Evolutionary conservation across 2,888 invertebrate genomes (phyloP).

Genomic region (Parnassius glacialis): DNA sequence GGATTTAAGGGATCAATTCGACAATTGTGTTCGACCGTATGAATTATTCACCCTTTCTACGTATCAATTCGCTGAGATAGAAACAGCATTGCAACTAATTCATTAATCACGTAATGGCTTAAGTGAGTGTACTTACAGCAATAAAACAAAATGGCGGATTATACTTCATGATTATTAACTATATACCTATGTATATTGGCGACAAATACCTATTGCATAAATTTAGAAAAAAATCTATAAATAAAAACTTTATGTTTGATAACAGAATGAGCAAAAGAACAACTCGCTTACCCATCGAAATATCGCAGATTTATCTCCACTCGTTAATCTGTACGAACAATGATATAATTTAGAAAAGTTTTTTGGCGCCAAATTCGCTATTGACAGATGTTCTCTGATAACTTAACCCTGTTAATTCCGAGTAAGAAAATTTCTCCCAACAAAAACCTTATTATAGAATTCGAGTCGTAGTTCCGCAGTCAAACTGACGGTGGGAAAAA

Average conservation of each 20-base stretch:
- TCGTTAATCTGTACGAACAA: constrained; percentile 3
- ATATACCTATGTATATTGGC: too few species aligned
- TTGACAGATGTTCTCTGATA: constrained; percentile 20
- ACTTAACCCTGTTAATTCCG: constrained; percentile 15
- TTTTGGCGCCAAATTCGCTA: constrained; percentile 23
- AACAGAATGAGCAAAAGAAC: not conserved
- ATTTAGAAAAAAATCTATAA: too few species aligned
- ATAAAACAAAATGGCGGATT: too few species aligned
- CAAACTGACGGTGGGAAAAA: constrained; percentile 52
- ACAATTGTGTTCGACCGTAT: constrained; percentile 47
- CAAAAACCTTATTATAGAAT: constrained; percentile 8
- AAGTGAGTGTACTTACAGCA: too few species aligned
- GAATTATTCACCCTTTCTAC: constrained; percentile 73
- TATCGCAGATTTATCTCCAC: constrained; percentile 1
- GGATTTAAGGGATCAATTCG: constrained; percentile 58
- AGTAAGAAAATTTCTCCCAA: constrained; percentile 9
- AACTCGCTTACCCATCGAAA: constrained; percentile 3
- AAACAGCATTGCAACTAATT: too few species aligned
- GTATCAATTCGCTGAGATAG: constrained; percentile 12
- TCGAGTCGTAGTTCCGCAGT: constrained; percentile 11
- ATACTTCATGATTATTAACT: too few species aligned
- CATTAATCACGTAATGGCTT: too few species aligned
- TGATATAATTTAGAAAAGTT: constrained; percentile 16
- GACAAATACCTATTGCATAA: too few species aligned
- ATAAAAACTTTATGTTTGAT: too few species aligned